These are phyloP conservation scores for Octopus sinensis DNA, from an alignment of 1,140 invertebrate species.

Conservation along the genomic window DNA sequence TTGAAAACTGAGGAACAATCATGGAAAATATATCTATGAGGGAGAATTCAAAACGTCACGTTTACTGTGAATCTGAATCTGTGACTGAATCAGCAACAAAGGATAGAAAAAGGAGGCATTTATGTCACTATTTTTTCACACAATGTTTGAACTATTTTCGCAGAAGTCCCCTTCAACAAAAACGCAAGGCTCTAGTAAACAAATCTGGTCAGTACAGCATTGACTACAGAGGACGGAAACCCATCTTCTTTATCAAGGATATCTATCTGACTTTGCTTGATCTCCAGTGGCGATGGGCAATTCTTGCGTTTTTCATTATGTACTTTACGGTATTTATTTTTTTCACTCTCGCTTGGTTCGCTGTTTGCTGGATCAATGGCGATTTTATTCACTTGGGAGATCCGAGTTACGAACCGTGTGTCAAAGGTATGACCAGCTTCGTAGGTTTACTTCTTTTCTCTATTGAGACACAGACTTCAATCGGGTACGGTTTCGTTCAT, in stretches of 20 bases:
- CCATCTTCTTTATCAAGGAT: conserved; percentile 56
- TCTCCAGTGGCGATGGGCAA: conserved; percentile 89
- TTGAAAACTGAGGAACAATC: too few relatives aligned
- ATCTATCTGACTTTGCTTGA: conserved; percentile 46
- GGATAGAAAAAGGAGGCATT: too few relatives aligned
- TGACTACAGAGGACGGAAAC: conserved; percentile 27
- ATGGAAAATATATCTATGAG: too few relatives aligned
- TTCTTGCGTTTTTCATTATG: conserved; percentile 84
- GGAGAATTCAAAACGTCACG: too few relatives aligned
- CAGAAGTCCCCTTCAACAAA: background rate
- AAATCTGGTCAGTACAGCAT: conserved; percentile 46
- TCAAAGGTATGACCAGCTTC: conserved; percentile 48
- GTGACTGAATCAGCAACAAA: too few relatives aligned
- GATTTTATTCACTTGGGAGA: conserved; percentile 71
- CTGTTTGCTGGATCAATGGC: conserved; percentile 84
- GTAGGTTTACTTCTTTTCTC: conserved; percentile 57
- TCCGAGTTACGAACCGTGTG: conserved; percentile 52
- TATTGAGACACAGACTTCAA: conserved; percentile 61
- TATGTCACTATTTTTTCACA: too few relatives aligned
- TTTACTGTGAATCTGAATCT: too few relatives aligned
- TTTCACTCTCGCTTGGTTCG: conserved; percentile 90
- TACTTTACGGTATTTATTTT: conserved; percentile 88
- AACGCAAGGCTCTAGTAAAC: conserved; percentile 32
- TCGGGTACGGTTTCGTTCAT: conserved; percentile 64
- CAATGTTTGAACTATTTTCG: background rate